phyloP scores from a whole-genome alignment of 2,797 vertebrate genomes.

The Antennarius maculatus region DNA sequence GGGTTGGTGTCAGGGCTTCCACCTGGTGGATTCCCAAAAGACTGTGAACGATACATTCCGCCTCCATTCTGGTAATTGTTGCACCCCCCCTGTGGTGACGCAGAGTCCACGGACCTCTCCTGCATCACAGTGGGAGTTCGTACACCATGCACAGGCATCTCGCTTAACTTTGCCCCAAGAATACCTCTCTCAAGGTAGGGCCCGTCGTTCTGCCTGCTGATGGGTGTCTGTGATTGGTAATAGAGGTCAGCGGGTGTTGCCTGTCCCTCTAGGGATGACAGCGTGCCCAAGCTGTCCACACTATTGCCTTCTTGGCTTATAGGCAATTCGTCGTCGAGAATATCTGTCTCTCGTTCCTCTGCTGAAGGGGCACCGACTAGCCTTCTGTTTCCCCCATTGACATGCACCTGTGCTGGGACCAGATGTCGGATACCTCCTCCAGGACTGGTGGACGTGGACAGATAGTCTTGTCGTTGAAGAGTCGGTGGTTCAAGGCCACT shows the following conservation, averaged over 20 bases:
- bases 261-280: conserved; percentile 91
- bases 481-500: conserved; percentile 85
- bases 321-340: conserved; percentile 91
- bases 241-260: conserved; percentile 78
- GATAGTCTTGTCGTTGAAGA: conserved; percentile 77
- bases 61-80: conserved; percentile 82
- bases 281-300: conserved; percentile 92
- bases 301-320: conserved; percentile 93
- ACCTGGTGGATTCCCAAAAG: conserved; percentile 80
- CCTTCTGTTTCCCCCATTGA: conserved; percentile 85
- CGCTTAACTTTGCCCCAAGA: conserved; percentile 59
- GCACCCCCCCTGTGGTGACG: conserved; percentile 74
- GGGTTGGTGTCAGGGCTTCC: conserved; percentile 68
- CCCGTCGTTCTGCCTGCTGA: conserved; percentile 68
- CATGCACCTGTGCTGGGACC: conserved; percentile 94
- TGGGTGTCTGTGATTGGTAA: conserved; percentile 70
- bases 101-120: conserved; percentile 68
- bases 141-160: conserved; percentile 81
- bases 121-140: conserved; percentile 62
- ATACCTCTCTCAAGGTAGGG: conserved; percentile 71
- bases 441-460: conserved; percentile 78
- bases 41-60: conserved; percentile 87
- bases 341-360: conserved; percentile 93
- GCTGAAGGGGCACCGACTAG: conserved; percentile 50
- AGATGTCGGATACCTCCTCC: conserved; percentile 85